Conservation (phyloP, 1,140 invertebrate species). For the Hesperophylax magnus region DNA sequence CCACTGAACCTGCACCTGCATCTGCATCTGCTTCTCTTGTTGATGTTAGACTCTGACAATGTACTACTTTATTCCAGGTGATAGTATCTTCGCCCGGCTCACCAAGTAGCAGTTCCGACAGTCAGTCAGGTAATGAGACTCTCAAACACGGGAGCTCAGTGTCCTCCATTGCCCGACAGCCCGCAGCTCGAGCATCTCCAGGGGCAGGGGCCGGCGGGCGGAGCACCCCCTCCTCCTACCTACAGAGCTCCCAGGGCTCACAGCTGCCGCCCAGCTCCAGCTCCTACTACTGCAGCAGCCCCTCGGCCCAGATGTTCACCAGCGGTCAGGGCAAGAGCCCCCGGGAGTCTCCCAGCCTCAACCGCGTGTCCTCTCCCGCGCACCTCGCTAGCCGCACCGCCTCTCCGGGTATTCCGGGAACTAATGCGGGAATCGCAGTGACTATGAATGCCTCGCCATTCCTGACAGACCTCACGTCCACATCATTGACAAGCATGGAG, state of each 20-base stretch:
- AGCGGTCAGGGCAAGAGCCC: constrained; percentile 60
- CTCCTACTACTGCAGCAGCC: constrained; percentile 59
- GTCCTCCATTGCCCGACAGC: constrained; percentile 68
- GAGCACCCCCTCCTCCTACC: constrained; percentile 49
- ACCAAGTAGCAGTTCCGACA: constrained; percentile 78
- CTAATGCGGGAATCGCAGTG: constrained; percentile 72
- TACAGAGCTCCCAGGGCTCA: not conserved
- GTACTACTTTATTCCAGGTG: constrained; percentile 67
- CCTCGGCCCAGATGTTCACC: constrained; percentile 60
- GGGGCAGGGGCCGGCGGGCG: constrained; percentile 58
- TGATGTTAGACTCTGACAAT: not conserved
- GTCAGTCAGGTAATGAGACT: constrained; percentile 77
- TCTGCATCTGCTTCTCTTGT: too few relatives aligned
- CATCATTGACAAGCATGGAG: constrained; percentile 56
- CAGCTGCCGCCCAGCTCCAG: constrained; percentile 42
- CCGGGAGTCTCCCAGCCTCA: constrained; percentile 59
- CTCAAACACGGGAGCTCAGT: constrained; percentile 74
- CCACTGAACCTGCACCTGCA: too few relatives aligned
- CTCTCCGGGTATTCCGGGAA: constrained; percentile 70
- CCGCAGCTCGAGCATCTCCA: constrained; percentile 60
- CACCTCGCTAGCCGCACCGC: constrained; percentile 62
- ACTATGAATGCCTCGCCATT: constrained; percentile 68
- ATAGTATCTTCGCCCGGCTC: constrained; percentile 83
- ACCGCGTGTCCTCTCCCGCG: constrained; percentile 60
- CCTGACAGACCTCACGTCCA: constrained; percentile 59